Evolutionary conservation across 2,797 vertebrate species (phyloP).

Genomic region (Dermochelys coriacea): DNA sequence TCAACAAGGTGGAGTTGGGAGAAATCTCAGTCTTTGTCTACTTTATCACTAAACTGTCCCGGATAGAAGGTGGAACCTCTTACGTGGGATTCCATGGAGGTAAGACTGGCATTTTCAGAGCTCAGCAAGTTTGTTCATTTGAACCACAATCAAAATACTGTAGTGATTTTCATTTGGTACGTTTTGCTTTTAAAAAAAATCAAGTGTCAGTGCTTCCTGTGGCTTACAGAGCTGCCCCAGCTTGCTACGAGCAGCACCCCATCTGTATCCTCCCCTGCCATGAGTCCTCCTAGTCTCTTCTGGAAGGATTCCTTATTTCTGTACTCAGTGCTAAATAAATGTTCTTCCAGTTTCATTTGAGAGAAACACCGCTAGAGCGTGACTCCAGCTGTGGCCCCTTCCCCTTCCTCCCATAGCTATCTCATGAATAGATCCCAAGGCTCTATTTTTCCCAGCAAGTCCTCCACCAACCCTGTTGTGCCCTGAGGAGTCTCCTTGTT

Average conservation of each 20-base stretch:
- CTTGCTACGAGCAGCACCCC: rapidly evolving
- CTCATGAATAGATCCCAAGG: rapidly evolving
- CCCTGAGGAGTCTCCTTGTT: neutral
- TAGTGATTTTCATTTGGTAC: neutral
- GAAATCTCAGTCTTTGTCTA: slow-evolving; percentile 85
- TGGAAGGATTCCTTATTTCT: neutral
- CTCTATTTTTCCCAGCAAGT: neutral
- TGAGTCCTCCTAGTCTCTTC: neutral
- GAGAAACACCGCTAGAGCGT: neutral
- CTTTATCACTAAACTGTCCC: slow-evolving; percentile 93
- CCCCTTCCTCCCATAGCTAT: neutral
- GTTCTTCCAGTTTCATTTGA: neutral
- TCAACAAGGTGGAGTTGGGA: slow-evolving; percentile 85
- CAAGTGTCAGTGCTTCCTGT: rapidly evolving
- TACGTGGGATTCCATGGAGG: slow-evolving; percentile 96
- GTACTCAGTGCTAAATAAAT: neutral
- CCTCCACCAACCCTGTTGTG: neutral
- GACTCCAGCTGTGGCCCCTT: rapidly evolving
- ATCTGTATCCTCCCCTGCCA: rapidly evolving
- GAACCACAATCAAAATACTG: neutral
- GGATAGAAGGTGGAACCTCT: slow-evolving; percentile 88
- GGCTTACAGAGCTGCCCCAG: neutral
- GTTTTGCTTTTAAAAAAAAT: neutral
- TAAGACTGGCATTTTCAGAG: slow-evolving; percentile 49
- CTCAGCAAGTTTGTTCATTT: neutral